Evolutionary conservation across 2,888 invertebrate genomes (phyloP).

Genomic region (Eupithecia insigniata): DNA sequence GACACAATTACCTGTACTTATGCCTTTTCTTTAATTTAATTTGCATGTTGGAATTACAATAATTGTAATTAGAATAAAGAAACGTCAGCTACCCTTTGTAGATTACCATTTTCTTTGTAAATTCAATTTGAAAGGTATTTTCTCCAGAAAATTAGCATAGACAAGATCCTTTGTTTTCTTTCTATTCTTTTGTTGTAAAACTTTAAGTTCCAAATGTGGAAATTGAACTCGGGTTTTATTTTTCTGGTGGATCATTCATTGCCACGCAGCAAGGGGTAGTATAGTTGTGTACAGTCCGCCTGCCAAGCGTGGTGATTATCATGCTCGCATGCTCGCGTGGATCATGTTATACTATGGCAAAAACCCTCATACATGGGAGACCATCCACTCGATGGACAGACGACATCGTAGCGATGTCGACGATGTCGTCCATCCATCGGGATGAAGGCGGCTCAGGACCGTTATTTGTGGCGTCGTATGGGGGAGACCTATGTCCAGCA

Average conservation of each 20-base stretch:
- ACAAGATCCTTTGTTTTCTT: slow-evolving; percentile 37
- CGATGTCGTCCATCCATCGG: too few species aligned
- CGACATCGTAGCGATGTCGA: too few species aligned
- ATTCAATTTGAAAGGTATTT: slow-evolving; percentile 43
- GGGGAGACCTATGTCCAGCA: too few species aligned
- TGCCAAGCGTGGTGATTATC: too few species aligned
- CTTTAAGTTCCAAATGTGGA: background rate
- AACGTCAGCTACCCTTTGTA: slow-evolving; percentile 22
- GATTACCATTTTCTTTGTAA: slow-evolving; percentile 52
- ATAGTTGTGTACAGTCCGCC: too few species aligned
- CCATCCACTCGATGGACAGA: too few species aligned
- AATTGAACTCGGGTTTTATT: background rate
- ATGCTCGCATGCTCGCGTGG: too few species aligned
- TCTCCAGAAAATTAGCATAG: slow-evolving; percentile 50
- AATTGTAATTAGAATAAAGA: slow-evolving; percentile 23
- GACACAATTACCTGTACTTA: background rate
- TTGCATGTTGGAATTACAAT: slow-evolving; percentile 13
- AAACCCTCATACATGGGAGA: too few species aligned
- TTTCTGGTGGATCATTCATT: background rate
- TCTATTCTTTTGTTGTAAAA: slow-evolving; percentile 11
- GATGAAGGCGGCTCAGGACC: too few species aligned
- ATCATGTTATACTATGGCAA: too few species aligned
- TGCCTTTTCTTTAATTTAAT: background rate
- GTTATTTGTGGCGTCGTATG: too few species aligned
- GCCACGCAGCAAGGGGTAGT: background rate